A percentile compares a stretch with the other conserved stretches of the same genome.
phyloP scores from a whole-genome alignment of 2,113 vertebrate species.

The Anas platyrhynchos region DNA sequence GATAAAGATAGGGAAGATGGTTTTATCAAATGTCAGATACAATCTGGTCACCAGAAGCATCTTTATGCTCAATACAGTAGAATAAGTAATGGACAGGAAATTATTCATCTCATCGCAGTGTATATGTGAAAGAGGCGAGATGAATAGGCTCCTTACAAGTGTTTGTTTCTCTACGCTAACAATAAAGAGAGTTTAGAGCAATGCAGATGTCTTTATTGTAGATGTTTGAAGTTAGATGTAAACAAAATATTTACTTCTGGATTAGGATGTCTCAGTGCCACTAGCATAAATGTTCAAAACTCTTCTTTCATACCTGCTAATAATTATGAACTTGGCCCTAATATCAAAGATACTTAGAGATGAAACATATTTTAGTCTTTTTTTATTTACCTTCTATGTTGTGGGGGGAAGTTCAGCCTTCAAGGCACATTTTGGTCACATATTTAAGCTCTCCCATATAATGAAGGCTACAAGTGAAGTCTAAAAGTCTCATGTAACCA shows the following conservation, averaged over 20 bases:
- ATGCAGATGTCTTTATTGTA: background rate
- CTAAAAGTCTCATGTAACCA: background rate
- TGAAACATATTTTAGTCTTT: constrained; percentile 42
- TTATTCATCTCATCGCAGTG: background rate
- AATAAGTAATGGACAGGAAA: background rate
- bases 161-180: background rate
- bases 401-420: constrained; percentile 37
- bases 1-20: background rate
- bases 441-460: constrained; percentile 20
- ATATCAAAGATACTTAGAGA: constrained; percentile 62
- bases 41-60: background rate
- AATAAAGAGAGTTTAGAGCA: constrained; percentile 12
- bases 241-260: constrained; percentile 68
- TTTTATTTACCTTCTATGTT: constrained; percentile 46
- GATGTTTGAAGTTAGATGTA: constrained; percentile 52
- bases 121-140: background rate
- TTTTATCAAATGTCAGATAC: background rate
- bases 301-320: constrained; percentile 38
- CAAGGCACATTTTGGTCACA: constrained; percentile 22
- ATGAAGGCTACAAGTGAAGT: background rate
- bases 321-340: constrained; percentile 58
- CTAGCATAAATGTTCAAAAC: constrained; percentile 25
- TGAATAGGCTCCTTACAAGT: background rate
- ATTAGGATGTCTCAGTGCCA: constrained; percentile 18
- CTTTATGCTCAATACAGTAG: background rate